Percentiles rank a stretch among this genome's conserved stretches.
Evolutionary conservation across 2,113 vertebrate genomes (phyloP).

Genomic region (Odocoileus hemionus): DNA sequence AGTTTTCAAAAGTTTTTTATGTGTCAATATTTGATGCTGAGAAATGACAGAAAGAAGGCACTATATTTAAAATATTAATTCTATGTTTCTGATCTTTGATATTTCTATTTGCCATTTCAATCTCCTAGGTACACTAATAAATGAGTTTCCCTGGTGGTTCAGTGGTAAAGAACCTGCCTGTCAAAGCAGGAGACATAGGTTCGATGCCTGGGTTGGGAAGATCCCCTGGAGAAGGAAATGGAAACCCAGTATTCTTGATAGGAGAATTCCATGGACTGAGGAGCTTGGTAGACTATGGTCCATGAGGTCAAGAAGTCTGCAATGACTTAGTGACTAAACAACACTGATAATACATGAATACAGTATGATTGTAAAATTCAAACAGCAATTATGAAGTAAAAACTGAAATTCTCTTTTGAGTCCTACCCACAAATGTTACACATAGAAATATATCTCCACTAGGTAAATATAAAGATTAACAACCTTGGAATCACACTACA

Average conservation of each 20-base stretch:
- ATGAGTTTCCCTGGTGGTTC: too few species aligned
- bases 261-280: background rate
- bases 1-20: background rate
- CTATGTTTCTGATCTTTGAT: background rate
- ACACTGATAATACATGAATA: background rate
- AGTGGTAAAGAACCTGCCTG: too few species aligned
- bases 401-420: background rate
- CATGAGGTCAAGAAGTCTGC: background rate
- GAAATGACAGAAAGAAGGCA: background rate
- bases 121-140: background rate
- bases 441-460: background rate
- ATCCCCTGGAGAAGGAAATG: background rate
- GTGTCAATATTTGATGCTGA: background rate
- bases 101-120: background rate
- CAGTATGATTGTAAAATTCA: background rate
- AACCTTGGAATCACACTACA: background rate
- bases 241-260: background rate
- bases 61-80: background rate
- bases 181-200: too few species aligned
- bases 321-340: background rate
- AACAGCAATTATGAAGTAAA: background rate
- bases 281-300: background rate
- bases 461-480: background rate
- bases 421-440: background rate
- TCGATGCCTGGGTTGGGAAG: background rate